These are phyloP conservation scores for Camelus bactrianus DNA, from an alignment of 2,113 vertebrate species.

Conservation along the genomic window DNA sequence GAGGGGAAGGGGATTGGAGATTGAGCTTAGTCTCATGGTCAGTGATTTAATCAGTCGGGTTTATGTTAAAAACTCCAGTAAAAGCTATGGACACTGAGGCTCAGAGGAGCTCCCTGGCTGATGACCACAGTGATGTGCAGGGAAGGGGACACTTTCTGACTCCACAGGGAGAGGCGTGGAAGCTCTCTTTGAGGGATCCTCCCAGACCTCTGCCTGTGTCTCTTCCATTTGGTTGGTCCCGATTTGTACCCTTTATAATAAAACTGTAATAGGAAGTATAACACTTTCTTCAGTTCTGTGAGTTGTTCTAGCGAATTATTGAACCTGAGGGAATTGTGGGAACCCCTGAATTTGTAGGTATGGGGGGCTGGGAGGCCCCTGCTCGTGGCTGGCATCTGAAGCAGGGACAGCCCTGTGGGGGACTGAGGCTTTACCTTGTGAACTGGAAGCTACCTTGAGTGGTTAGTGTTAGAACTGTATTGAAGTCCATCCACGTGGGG, in stretches of 20 bases:
- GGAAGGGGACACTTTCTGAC: not conserved
- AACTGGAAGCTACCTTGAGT: too few relatives aligned
- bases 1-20: not conserved
- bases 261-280: not conserved
- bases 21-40: not conserved
- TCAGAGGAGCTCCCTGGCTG: not conserved
- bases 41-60: not conserved
- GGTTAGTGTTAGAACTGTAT: not conserved
- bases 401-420: not conserved
- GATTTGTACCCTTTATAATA: not conserved
- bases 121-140: not conserved
- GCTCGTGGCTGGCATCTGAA: not conserved
- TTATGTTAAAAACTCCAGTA: not conserved
- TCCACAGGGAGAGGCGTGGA: fast-evolving
- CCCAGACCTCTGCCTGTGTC: not conserved
- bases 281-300: not conserved
- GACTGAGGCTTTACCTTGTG: not conserved
- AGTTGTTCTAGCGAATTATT: not conserved
- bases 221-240: not conserved
- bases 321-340: not conserved
- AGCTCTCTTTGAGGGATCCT: not conserved
- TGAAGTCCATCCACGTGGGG: not conserved
- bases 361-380: not conserved
- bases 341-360: not conserved
- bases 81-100: not conserved